Evolutionary conservation across 2,113 vertebrate genomes (phyloP).

Genomic region (Callipepla californica): DNA sequence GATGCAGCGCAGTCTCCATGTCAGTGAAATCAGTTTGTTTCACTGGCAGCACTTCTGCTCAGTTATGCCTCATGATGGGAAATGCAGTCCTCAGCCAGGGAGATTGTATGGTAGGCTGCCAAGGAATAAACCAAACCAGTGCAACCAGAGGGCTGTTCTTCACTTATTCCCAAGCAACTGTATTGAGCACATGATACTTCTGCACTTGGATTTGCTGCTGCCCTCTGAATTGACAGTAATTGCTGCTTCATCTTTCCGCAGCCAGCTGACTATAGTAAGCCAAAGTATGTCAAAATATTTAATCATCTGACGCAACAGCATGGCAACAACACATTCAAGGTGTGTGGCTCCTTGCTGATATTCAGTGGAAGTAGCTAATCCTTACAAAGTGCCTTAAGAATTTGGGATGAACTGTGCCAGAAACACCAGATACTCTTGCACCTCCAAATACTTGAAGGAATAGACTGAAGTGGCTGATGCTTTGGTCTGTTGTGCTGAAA

Average conservation of each 20-base stretch:
- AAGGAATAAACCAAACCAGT: not conserved
- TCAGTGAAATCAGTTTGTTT: accelerated
- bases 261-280: not conserved
- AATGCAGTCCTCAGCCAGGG: not conserved
- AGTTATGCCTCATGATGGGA: not conserved
- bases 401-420: not conserved
- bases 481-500: not conserved
- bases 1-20: not conserved
- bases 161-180: not conserved
- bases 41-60: not conserved
- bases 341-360: conserved; percentile 2
- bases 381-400: not conserved
- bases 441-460: not conserved
- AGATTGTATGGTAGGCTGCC: not conserved
- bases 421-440: not conserved
- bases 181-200: accelerated
- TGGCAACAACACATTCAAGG: not conserved
- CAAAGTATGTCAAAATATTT: not conserved
- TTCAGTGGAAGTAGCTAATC: not conserved
- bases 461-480: not conserved
- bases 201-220: not conserved
- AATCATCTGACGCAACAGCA: not conserved
- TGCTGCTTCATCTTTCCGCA: not conserved
- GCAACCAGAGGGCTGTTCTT: not conserved
- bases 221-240: not conserved